Base-by-base conservation (phyloP, 2,797 vertebrate species). In the Poliocrania exsul region DNA sequence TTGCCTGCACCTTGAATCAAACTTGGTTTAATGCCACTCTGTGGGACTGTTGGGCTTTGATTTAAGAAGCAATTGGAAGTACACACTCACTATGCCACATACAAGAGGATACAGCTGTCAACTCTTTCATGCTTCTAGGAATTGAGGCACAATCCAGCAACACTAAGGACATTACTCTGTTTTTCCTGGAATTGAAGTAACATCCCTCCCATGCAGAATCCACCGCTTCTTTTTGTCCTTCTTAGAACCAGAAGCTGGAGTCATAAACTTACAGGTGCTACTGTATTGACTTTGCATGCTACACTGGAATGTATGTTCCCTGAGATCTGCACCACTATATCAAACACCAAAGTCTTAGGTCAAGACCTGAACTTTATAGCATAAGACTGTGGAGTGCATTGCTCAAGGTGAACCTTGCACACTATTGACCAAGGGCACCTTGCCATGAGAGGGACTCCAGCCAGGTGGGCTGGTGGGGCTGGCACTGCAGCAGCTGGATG, bases 81-180 rank as follows among this genome's bases (percentile, higher is more conserved):
- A 24, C 44, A 9, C 56, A 38, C 33, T 75, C 16, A 38, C 13
- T 38, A 18, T 66, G n/a, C 14, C 57, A 65, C 23, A 35, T 11
- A 65, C 24, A 0, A 4, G 11, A 17, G 29, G 11, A 90, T 20
- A 38, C 4, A 89, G 53, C 44, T 91, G 35, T 69, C 57, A 89
- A 65, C 20, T 28, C 44, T 8, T 80, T 82, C 64, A 82, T 69
- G 31, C 25, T 74, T 21, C 42, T 40, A 74, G 57, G 61, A 81
- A 61, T 4, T 81, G 67, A 93, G 33, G 70, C 84, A 84, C 11
- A 85, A 91, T 87, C 86, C 72, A 95, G 61, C 81, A 93, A 71
- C 69, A 69, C 46, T 64, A 77, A 67, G 60, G 86, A 80, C 71
- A 79, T 29, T 49, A 42, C 13, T 60, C 40, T 7, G 31, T 25